phyloP scores from a whole-genome alignment of 2,888 invertebrate species.

The Mechanitis mazaeus region DNA sequence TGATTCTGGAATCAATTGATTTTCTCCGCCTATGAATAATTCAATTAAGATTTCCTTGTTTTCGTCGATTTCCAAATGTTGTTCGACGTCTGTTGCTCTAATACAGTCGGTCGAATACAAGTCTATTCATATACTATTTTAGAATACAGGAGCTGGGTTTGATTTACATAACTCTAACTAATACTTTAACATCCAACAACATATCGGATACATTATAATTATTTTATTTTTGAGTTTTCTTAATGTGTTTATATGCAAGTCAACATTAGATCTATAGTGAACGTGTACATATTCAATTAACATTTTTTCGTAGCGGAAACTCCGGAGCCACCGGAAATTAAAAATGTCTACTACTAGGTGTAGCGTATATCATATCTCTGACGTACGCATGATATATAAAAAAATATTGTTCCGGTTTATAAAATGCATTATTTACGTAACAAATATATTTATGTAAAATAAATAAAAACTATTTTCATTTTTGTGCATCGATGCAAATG shows the following conservation, averaged over 20 bases:
- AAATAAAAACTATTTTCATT: too few relatives aligned
- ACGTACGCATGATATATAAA: slow-evolving; percentile 28
- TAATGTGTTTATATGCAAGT: not conserved
- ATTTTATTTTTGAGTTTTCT: too few relatives aligned
- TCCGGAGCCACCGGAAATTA: slow-evolving; percentile 66
- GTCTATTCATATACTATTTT: slow-evolving; percentile 18
- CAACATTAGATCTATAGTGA: slow-evolving; percentile 29
- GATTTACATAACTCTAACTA: not conserved
- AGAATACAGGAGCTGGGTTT: not conserved
- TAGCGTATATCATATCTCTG: slow-evolving; percentile 33
- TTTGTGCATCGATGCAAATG: too few relatives aligned
- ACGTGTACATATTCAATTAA: slow-evolving; percentile 62
- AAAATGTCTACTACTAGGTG: slow-evolving; percentile 51
- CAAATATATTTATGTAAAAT: too few relatives aligned
- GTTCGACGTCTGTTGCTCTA: slow-evolving; percentile 19
- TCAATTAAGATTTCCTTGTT: slow-evolving; percentile 47
- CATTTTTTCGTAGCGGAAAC: slow-evolving; percentile 65
- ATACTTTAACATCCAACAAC: too few relatives aligned
- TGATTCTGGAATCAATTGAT: slow-evolving; percentile 53
- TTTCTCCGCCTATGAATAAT: slow-evolving; percentile 51
- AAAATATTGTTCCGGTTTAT: not conserved
- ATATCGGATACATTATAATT: too few relatives aligned
- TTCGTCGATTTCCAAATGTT: slow-evolving; percentile 27
- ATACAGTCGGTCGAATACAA: slow-evolving; percentile 16
- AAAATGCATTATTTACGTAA: too few relatives aligned